Evolutionary conservation across 2,888 invertebrate genomes (phyloP), one percentile per base, ranked within the genome.

Genomic region (Perizoma affinitatum): DNA sequence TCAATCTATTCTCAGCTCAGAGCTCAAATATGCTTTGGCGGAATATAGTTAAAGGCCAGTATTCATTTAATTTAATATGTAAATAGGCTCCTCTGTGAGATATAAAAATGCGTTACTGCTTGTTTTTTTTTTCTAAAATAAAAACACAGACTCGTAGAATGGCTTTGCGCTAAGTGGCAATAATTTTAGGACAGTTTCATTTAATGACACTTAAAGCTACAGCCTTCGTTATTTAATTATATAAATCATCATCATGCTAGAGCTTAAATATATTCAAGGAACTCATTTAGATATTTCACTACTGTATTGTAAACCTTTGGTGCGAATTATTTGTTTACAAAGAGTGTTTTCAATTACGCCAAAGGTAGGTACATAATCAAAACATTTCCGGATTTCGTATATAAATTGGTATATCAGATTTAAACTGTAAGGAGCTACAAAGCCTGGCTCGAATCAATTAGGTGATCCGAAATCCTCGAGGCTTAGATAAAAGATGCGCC

Each of bases 401-500:
- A 56, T 52, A 65, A 67, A 62, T 64, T 58, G 62, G 42, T 61
- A 46, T 63, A 57, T 62, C 56, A 54, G 63, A 58, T 66, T 76
- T 67, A 76, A 70, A 74, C 75, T 78, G 78, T 72, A 72, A 78
- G 75, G 71, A 77, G 72, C 75, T 74, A 78, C 79, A 84, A 83
- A 85, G 81, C 79, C 79, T 67, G 71, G 75, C 74, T 79, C 75
- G 78, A 86, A 88, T 84, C 86, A 86, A 85, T 88, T 85, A 86
- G 82, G 73, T 82, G 83, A 86, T 84, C 83, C 81, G 63, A 80
- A 81, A 86, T 79, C 83, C 81, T 76, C 75, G 71, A 71, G 79
- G 79, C 79, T 78, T 76, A 80, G 84, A 87, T 86, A 87, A 87
- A 88, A 86, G 86, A 84, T 74, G 74, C 77, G 81, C 85, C 74